Evolutionary conservation across 2,888 invertebrate species (phyloP), one percentile per base, ranked within the genome.

Genomic region (Proisotoma minuta): DNA sequence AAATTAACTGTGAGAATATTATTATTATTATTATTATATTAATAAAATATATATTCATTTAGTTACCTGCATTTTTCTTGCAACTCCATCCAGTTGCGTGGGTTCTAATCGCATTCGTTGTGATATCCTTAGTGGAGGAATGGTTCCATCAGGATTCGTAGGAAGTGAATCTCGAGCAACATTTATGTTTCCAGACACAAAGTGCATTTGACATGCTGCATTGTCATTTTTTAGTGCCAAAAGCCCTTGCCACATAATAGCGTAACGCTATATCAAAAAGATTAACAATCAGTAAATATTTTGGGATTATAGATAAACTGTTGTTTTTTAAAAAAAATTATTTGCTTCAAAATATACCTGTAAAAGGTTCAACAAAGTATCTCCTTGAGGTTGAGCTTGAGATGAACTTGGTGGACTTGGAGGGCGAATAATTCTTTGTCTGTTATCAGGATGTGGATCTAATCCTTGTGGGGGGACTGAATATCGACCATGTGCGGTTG

Each of bases 131-230:
- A 98, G 81, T 60, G 91, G 88, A 71, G 91, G 88, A 72, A 90
- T 88, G 56, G 87, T 86, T 61, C 89, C 90, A 77, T 92, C 91
- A 58, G 86, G 84, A 77, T 88, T 87, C 66, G 87, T 86, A 51
- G 94, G 93, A 76, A 97, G 82, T 66, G 95, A 92, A 75, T 87
- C 88, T 70, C 87, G 85, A 10, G 96, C 95, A 66, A 98, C 90
- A 74, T 84, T 83, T 10, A 89, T 88, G 81, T 91, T 95, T 61
- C 98, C 98, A 75, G 91, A 91, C 68, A 98, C 93, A 79, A 93
- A 95, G 81, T 97, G 96, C 97, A 98, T 97, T 81, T 98, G 97
- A 50, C 98, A 97, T 27, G 92, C 91, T 4, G 96, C 95, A 75
- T 91, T 90, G 81, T 97, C 97, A 78, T 94, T 97, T 82, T 98